Conservation (phyloP, 2,888 invertebrate species). For the Apeira syringaria region DNA sequence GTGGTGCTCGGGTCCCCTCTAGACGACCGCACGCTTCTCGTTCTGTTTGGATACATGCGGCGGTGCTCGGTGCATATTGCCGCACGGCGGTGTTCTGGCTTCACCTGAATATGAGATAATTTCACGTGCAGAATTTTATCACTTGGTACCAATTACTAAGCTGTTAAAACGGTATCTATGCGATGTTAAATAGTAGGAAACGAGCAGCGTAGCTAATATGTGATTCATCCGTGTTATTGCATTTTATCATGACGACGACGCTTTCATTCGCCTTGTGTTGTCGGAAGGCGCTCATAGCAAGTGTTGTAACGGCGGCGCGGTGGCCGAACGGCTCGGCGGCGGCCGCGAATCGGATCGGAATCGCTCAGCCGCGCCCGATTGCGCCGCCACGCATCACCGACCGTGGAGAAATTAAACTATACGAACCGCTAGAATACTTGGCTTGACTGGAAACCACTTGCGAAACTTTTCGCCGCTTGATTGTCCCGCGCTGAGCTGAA, state of each 20-base stretch:
- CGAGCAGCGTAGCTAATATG: conserved; percentile 36
- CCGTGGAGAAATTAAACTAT: conserved; percentile 76
- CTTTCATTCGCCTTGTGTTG: conserved; percentile 53
- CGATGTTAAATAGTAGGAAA: conserved; percentile 32
- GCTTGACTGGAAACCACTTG: conserved; percentile 60
- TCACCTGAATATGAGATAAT: conserved; percentile 17
- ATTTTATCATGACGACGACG: conserved; percentile 43
- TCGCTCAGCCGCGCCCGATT: conserved; percentile 77
- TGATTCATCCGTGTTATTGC: conserved; percentile 35
- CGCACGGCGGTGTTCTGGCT: conserved; percentile 10
- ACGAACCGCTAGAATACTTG: conserved; percentile 64
- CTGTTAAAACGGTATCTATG: conserved; percentile 24
- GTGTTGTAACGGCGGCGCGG: conserved; percentile 54
- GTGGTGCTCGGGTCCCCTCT: conserved; percentile 64
- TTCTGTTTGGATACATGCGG: conserved; percentile 45
- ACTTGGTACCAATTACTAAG: conserved; percentile 14
- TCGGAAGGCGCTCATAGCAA: conserved; percentile 58
- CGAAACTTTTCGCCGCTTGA: conserved; percentile 70
- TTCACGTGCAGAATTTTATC: conserved; percentile 13
- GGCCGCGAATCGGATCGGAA: conserved; percentile 74
- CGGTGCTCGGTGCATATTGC: conserved; percentile 23
- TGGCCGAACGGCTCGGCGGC: conserved; percentile 45
- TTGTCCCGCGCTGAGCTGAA: conserved; percentile 55
- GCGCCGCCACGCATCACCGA: conserved; percentile 72
- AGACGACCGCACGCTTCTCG: conserved; percentile 50